phyloP scores from a whole-genome alignment of 2,888 invertebrate species.

The Ormyrus nitidulus region DNA sequence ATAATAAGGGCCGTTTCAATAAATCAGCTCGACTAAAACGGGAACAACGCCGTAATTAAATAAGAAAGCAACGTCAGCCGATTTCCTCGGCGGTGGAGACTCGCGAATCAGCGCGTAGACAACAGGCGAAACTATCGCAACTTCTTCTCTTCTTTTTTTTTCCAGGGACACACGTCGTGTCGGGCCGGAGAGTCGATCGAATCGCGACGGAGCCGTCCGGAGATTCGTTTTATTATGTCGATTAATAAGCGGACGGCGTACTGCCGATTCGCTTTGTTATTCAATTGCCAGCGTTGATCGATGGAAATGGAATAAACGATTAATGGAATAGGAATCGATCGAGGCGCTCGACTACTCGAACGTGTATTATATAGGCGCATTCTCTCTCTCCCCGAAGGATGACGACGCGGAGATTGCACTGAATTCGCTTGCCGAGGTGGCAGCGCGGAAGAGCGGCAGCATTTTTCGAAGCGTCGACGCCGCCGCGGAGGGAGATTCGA shows the following conservation, averaged over 20 bases:
- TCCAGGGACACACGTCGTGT: constrained; percentile 6
- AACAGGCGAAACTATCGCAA: no score
- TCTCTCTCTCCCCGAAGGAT: no score
- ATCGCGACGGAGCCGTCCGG: constrained; percentile 33
- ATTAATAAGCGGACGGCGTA: constrained; percentile 55
- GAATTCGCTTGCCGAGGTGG: no score
- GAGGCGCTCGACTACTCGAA: constrained; percentile 22
- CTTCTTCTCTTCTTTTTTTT: neutral
- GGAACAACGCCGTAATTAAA: no score
- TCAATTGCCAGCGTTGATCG: constrained; percentile 53
- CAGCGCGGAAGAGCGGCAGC: no score
- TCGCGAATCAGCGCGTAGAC: neutral
- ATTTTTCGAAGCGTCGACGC: no score
- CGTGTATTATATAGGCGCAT: neutral
- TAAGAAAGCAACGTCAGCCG: no score
- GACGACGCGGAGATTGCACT: no score
- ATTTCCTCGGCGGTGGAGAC: no score
- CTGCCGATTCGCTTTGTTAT: constrained; percentile 50
- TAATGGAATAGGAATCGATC: constrained; percentile 50
- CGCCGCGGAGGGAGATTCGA: no score
- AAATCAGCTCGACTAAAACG: no score
- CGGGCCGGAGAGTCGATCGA: constrained; percentile 27
- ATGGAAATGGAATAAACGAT: constrained; percentile 55
- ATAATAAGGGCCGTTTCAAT: no score
- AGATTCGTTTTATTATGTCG: constrained; percentile 53